Conservation (phyloP, 2,888 invertebrate species). For the Brachylomia viminalis region DNA sequence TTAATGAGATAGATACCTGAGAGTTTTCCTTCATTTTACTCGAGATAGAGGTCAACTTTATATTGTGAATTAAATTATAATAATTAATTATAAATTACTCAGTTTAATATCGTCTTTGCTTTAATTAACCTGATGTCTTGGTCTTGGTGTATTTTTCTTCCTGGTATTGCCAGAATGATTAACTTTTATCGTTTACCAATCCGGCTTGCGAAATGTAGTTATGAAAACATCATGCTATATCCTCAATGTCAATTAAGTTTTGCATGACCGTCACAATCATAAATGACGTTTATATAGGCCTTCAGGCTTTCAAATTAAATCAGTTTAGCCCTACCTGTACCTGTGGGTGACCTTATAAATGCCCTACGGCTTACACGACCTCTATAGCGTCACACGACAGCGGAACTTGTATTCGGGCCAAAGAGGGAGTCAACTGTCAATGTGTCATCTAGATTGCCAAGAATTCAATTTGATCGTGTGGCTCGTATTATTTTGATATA, state of each 20-base stretch:
- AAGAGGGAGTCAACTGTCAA: constrained; percentile 54
- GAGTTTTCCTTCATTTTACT: constrained; percentile 46
- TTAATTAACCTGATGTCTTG: constrained; percentile 9
- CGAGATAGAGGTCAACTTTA: constrained; percentile 28
- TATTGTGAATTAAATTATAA: constrained; percentile 17
- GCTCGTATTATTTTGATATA: neutral
- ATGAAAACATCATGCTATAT: neutral
- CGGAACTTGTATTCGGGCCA: constrained; percentile 53
- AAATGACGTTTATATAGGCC: constrained; percentile 27
- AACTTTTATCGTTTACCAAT: neutral
- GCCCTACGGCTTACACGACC: constrained; percentile 59
- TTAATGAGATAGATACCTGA: constrained; percentile 44
- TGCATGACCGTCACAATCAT: constrained; percentile 5
- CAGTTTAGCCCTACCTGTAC: constrained; percentile 8
- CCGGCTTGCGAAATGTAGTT: neutral
- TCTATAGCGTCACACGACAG: constrained; percentile 30
- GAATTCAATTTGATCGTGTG: constrained; percentile 38
- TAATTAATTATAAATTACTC: neutral
- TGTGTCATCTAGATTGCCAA: constrained; percentile 55
- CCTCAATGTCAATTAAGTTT: constrained; percentile 5
- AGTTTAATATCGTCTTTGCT: constrained; percentile 5
- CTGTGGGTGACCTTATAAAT: constrained; percentile 47
- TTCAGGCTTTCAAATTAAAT: constrained; percentile 33
- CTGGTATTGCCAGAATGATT: constrained; percentile 7
- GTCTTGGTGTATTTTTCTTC: neutral